A percentile compares a stretch with the other conserved stretches of the same genome.
phyloP scores from a whole-genome alignment of 2,888 invertebrate species.

The Noctua pronuba region DNA sequence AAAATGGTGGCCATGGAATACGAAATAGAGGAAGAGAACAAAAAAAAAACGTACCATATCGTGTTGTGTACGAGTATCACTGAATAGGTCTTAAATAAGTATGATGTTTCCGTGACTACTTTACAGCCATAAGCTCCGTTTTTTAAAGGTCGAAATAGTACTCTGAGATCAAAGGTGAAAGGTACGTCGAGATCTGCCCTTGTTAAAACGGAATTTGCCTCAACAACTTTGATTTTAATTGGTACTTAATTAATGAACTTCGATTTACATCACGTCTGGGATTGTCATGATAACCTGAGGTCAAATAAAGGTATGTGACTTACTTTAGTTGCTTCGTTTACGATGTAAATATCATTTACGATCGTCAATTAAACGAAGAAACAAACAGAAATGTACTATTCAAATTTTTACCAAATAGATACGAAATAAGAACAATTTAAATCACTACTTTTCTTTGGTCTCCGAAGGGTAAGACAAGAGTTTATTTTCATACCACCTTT shows the following conservation, averaged over 20 bases:
- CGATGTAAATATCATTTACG: not conserved
- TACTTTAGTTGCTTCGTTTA: not conserved
- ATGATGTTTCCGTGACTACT: not conserved
- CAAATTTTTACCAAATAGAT: not conserved
- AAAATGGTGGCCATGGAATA: not conserved
- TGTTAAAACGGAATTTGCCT: slow-evolving; percentile 26
- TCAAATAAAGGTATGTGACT: not conserved
- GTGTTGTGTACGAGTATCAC: not conserved
- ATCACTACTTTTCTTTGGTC: slow-evolving; percentile 9
- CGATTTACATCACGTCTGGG: slow-evolving; percentile 34
- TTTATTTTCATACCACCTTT: slow-evolving; percentile 47
- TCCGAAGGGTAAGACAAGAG: slow-evolving; percentile 5
- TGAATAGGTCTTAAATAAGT: not conserved
- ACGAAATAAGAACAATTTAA: slow-evolving; percentile 30
- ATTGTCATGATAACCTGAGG: slow-evolving; percentile 29
- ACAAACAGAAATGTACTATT: not conserved
- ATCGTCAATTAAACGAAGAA: not conserved
- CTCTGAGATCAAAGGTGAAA: slow-evolving; percentile 28
- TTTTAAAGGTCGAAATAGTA: slow-evolving; percentile 26
- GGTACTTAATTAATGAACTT: slow-evolving; percentile 39
- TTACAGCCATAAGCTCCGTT: not conserved
- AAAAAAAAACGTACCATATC: too few species aligned
- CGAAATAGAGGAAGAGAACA: not conserved
- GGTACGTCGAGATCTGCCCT: slow-evolving; percentile 16
- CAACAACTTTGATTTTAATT: slow-evolving; percentile 48